phyloP scores from a whole-genome alignment of 1,140 invertebrate genomes.

The Papilio machaon region DNA sequence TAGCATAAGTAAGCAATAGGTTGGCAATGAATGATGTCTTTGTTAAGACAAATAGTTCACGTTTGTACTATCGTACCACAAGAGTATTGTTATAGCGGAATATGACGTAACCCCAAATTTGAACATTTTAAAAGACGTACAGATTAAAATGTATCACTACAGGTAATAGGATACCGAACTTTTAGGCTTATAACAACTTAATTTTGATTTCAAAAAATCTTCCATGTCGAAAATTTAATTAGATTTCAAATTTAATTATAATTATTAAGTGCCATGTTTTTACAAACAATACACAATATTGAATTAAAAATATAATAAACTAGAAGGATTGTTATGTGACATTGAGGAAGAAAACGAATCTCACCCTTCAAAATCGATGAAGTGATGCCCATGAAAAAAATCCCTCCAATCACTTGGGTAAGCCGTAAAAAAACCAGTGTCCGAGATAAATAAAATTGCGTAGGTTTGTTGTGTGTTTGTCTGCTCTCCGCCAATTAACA shows the following conservation, averaged over 20 bases:
- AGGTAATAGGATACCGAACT: too few relatives aligned
- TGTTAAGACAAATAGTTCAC: constrained; percentile 8
- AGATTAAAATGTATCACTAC: not conserved
- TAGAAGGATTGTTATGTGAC: not conserved
- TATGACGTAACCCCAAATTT: constrained; percentile 5
- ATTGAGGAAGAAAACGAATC: not conserved
- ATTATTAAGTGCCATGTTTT: too few relatives aligned
- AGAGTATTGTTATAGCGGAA: not conserved
- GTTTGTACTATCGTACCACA: not conserved
- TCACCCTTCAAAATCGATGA: not conserved
- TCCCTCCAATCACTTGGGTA: not conserved
- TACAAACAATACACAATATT: too few relatives aligned
- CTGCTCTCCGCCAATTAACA: not conserved
- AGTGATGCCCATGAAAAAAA: not conserved
- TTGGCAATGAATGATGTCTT: not conserved
- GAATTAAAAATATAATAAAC: too few relatives aligned
- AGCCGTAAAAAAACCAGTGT: not conserved
- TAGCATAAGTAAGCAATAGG: not conserved
- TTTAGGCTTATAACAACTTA: too few relatives aligned
- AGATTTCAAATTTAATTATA: too few relatives aligned
- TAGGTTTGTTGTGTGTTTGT: not conserved
- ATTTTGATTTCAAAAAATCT: too few relatives aligned
- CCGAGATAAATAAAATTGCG: constrained; percentile 1
- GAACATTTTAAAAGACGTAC: not conserved
- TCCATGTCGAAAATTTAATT: too few relatives aligned